phyloP scores from a whole-genome alignment of 2,113 vertebrate genomes.

The Heterocephalus glaber region DNA sequence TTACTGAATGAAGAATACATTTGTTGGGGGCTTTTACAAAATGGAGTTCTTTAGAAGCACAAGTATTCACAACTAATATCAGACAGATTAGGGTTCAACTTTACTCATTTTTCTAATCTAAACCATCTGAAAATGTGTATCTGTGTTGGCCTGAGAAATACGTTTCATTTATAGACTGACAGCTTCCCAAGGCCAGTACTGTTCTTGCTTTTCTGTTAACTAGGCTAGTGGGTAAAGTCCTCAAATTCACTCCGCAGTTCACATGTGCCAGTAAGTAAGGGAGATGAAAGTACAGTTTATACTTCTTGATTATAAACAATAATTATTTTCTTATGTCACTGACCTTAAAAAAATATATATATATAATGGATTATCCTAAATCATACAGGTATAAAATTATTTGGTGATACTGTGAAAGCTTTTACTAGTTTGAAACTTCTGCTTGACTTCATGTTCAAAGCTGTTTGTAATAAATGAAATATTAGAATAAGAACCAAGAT shows the following conservation, averaged over 20 bases:
- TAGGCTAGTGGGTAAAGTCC: neutral
- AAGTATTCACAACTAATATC: slow-evolving; percentile 33
- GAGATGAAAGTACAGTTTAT: neutral
- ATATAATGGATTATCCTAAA: neutral
- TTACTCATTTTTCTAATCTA: slow-evolving; percentile 58
- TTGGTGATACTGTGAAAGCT: slow-evolving; percentile 4
- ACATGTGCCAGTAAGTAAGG: neutral
- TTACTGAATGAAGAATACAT: slow-evolving; percentile 35
- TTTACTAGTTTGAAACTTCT: slow-evolving; percentile 30
- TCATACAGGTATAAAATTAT: slow-evolving; percentile 10
- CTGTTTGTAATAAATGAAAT: neutral
- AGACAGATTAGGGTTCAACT: neutral
- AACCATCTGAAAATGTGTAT: neutral
- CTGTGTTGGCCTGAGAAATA: neutral
- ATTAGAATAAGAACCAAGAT: too few relatives aligned
- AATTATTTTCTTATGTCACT: slow-evolving; percentile 55
- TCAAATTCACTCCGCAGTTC: neutral
- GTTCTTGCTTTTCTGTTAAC: neutral
- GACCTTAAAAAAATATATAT: neutral
- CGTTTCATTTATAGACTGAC: slow-evolving; percentile 6
- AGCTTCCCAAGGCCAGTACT: neutral
- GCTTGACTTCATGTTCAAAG: slow-evolving; percentile 19
- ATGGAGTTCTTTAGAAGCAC: slow-evolving; percentile 1
- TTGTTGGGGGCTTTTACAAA: neutral
- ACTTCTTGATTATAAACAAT: slow-evolving; percentile 23